Evolutionary conservation across 37 sponge, comb jelly and placozoan genomes (phyloP), one percentile per base, ranked within the genome.

Genomic region (Chondrilla cf. caribensis): DNA sequence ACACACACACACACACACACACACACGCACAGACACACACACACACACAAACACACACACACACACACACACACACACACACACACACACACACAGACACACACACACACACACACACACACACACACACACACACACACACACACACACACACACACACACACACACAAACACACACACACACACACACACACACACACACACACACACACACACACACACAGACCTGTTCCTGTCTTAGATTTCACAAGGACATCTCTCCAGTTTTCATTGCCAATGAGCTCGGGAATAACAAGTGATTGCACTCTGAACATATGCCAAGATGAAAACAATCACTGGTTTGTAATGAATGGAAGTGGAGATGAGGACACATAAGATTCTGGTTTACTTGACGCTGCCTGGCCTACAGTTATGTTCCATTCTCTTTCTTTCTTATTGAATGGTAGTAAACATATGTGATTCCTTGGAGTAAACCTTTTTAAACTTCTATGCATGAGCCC

Each of bases 141-240:
- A 29, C 25, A 55, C 17, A 17, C 11, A 17, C 11, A 17, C 11
- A 55, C 17, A 55, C 26, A 64, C 33, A 60, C 59, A 79, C 31
- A 58, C 68, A 60, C 22, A 66, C 25, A 9, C 43, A 81, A 14
- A 65, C 24, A 81, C 43, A 66, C 24, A 32, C 42, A 66, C 65
- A 40, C 65, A 40, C 65, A 62, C 15, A 29, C 25, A 28, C 28
- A 0, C 19, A 39, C 3, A 1, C 28, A 0, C 28, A 55, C 39
- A 21, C 19, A 35, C 8, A 3, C 57, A 57, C n/a, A 0, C 25
- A 19, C 38, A 39, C 38, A 0, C 2, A 71, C 9, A 33, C 3
- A 41, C 54, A 47, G 25, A 81, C 80, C 80, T 35, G 80, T 58
- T 54, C 80, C 80, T 2, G 80, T 79, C 58, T 79, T 58, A 19